Evolutionary conservation across 2,888 invertebrate species (phyloP), one percentile per base, ranked within the genome.

Genomic region (Parnassius smintheus): DNA sequence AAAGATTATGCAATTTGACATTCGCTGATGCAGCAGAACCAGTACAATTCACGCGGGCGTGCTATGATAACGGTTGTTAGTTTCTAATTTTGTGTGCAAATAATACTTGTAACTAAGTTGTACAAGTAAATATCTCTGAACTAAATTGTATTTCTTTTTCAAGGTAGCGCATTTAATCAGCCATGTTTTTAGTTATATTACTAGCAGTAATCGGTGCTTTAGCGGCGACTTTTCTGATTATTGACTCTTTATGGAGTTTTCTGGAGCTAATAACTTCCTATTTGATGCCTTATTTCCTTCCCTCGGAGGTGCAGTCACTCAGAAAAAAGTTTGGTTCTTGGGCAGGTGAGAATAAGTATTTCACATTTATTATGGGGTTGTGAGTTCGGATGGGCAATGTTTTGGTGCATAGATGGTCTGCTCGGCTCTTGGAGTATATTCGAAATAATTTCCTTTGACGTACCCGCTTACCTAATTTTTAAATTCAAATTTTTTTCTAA

Each of bases 241-340:
- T 93, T 59, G 94, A 95, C 69, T 93, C 94, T 50, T 75, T 95
- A 49, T 94, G 93, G 92, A 94, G 94, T 68, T 77, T 94, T 1
- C 71, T 94, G 65, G 93, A 94, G 72, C 86, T 94, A 61, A 72
- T 92, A 52, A 92, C 93, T 70, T 93, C 94, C 2, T 80, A 94
- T 74, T 80, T 96, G 77, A 93, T 93, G 78, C 95, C 95, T 25
- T 94, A 93, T 71, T 94, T 95, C 75, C 87, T 94, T 68, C 94
- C 94, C 0, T 79, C 93, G 60, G 93, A 94, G 75, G 94, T 94
- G 68, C 88, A 92, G 71, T 86, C 92, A 12, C 81, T 96, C 61
- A 77, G 88, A 48, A 93, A 94, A 76, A 94, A 94, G 80, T 97
- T 94, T 81, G 98, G 98, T 74, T 91, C 94, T 66, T 98, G 98